Base-by-base conservation (phyloP, 1,140 invertebrate genomes). In the Pissodes strobi region DNA sequence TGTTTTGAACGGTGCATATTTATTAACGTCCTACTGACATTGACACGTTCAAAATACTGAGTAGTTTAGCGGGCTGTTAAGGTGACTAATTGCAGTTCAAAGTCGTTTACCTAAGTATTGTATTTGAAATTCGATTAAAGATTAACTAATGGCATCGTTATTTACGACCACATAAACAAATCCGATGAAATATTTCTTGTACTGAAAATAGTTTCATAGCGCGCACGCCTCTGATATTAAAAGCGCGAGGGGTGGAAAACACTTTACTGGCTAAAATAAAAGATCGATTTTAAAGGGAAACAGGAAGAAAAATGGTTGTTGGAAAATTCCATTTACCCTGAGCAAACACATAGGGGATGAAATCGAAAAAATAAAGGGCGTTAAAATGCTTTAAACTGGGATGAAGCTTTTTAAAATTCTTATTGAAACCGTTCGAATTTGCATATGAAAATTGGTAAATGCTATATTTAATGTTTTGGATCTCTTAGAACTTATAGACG, bases 281-380 rank as follows among this genome's bases (percentile, higher is more conserved):
- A 60, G 46, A 60, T 60, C 57, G 57, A 60, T 60, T 60, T 60
- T 60, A 60, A 60, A 60, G 57, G 57, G 52, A 60, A 60, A 60
- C 57, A 51, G 18, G 25, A 60, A 60, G 57, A 60, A 60, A 60
- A 60, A 60, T 60, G 57, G 57, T 46, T 60, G 57, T 60, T 60
- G 57, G 57, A 60, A 60, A 60, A 60, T 60, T 60, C 57, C 57
- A 60, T 60, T 60, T 60, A 60, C 46, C 23, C 57, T 39, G 57
- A 23, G 43, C 57, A 60, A 60, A 60, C 57, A 60, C 46, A 37
- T 60, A 48, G 57, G 43, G 57, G 43, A 60, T 60, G 45, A 51
- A 60, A 60, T 60, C 23, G 41, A 45, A 51, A 39, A 46, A 60
- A 60, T 49, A 60, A 39, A 49, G 30, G 45, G 46, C 18, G 45